Base-by-base conservation (phyloP, 2,888 invertebrate species). In the Matsumyia berberina region DNA sequence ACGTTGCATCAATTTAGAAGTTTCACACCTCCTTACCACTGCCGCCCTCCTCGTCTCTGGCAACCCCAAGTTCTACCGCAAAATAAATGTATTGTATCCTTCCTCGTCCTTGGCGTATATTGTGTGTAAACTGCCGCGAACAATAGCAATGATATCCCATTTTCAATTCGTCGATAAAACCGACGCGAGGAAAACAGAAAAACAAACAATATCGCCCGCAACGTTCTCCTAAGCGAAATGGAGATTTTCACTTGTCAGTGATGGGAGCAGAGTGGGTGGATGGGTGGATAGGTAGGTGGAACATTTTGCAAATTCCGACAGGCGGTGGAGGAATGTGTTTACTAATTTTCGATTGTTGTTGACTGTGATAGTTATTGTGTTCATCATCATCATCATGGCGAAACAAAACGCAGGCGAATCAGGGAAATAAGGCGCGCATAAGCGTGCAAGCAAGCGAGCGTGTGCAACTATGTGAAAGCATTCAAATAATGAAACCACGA, bases 1-100 rank as follows among this genome's bases (percentile, higher is more conserved):
- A 85, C 83, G 83, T 85, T 85, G 79, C 73, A 79, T 74, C 79
- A 85, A 79, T 85, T 85, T 85, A 82, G 51, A 82, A 76, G 76
- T 72, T 82, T 55, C 55, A 24, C 57, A 15, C 15, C 49, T 35
- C 55, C 33, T 73, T 37, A n/a, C 33, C 55, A 19, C 19, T 70
- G n/a, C 51, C 31, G 24, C 49, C 33, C 24, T 17, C 55, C 46
- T 33, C n/a, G 2, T 15, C 42, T 19, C 55, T 58, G 24, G 49
- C 17, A 58, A 5, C 19, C 60, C 5, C 15, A 12, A 33, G 37
- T 19, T 15, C 31, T 24, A 66, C 51, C 60, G 60, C 35, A 77
- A 53, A 24, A 39, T 73, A 12, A 15, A 55, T 60, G 72, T 60
- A 46, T 53, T 72, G 60, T 60, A 64, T 39, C 44, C 64, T 17